A percentile compares a stretch with the other conserved stretches of the same genome.
These are phyloP conservation scores for Micropoecilia bifurca DNA, from an alignment of 2,797 vertebrate species.

Conservation along the genomic window DNA sequence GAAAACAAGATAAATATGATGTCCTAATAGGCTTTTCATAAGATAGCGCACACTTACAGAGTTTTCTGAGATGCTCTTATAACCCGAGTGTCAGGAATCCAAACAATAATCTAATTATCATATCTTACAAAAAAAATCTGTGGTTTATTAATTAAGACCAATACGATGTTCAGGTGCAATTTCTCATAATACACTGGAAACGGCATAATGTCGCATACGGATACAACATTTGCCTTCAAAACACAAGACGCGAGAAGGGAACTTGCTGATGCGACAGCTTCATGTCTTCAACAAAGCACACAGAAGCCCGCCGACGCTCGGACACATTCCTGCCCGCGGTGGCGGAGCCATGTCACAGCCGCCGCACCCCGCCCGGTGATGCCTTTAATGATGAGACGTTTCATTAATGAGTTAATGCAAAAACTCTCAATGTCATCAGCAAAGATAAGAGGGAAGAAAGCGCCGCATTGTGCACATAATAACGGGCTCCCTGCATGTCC, in stretches of 20 bases:
- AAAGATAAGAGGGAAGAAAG: conserved; percentile 97
- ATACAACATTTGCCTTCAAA: conserved; percentile 19
- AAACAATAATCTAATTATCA: conserved; percentile 4
- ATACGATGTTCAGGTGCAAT: conserved; percentile 9
- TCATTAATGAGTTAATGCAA: conserved; percentile 98
- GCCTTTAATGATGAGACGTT: conserved; percentile 92
- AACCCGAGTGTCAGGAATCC: conserved; percentile 11
- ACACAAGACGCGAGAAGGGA: conserved; percentile 18
- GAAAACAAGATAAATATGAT: background rate
- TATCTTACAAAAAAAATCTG: background rate
- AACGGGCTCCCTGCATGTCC: conserved; percentile 91
- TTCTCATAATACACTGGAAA: conserved; percentile 1
- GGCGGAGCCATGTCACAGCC: conserved; percentile 60
- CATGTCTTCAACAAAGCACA: conserved; percentile 33
- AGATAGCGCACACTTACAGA: background rate
- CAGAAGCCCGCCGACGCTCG: conserved; percentile 26
- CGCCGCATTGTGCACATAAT: conserved; percentile 93
- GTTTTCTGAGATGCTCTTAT: background rate
- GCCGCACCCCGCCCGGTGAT: conserved; percentile 68
- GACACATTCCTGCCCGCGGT: conserved; percentile 67
- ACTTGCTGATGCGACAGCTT: conserved; percentile 21
- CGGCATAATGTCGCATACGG: background rate
- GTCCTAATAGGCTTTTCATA: background rate
- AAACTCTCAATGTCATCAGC: conserved; percentile 97
- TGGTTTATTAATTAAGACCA: background rate